Base-by-base conservation (phyloP, 1,140 invertebrate genomes). In the Holotrichia oblita region DNA sequence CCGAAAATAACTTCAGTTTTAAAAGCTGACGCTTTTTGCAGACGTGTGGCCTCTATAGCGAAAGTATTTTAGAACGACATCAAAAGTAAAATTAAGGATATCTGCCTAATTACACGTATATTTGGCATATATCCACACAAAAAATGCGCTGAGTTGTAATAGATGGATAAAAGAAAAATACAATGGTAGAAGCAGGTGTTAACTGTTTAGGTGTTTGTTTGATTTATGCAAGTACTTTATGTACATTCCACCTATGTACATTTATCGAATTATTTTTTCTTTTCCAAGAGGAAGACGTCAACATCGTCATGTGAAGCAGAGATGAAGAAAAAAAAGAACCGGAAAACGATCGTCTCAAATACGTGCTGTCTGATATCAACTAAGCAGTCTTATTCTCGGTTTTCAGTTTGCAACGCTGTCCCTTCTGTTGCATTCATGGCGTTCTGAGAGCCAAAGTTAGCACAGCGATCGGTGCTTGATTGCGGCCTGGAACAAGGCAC, bases 61-160 rank as follows among this genome's bases (percentile, higher is more conserved):
- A 69, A 69, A 69, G 22, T 69, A 69, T 69, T 69, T 34, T 69
- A 55, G 17, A 64, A 17, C 61, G 3, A 4, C 22, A 69, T 69
- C 61, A 69, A 69, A 69, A 69, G 61, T 69, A 69, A 69, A 69
- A 22, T 69, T 22, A 20, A 69, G 61, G 61, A 69, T 69, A 69
- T 69, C 61, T 69, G 61, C 61, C 22, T 69, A 69, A 69, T 69
- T 69, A 69, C 61, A 20, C 61, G 61, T 69, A 69, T 10, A 69
- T 69, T 69, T 69, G 61, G 61, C 61, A 34, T 69, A 69, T 69
- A 17, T 69, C 61, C 61, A 69, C 27, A 2, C 17, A 14, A 34
- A 69, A 69, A 69, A 34, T 69, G 61, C 61, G 22, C 20, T 24
- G 20, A 69, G 48, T 55, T n/a, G 6, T 24, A 10, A 69, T 34